A percentile compares a stretch with the other conserved stretches of the same genome.
Evolutionary conservation across 2,888 invertebrate genomes (phyloP).

Genomic region (Tortrix viridana): DNA sequence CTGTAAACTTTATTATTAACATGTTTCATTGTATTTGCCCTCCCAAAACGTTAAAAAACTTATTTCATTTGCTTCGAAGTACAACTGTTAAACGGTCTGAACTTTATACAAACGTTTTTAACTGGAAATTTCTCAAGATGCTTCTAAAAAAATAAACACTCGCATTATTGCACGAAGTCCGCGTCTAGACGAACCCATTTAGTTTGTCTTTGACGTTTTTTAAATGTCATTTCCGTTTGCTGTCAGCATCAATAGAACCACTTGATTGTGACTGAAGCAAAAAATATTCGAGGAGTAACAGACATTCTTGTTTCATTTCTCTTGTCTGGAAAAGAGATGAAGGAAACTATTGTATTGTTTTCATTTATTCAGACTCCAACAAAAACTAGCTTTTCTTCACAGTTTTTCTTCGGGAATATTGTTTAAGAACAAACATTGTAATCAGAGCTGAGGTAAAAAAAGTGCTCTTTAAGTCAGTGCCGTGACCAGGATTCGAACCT

Average conservation of each 20-base stretch:
- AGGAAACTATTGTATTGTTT: background rate
- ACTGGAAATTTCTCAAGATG: background rate
- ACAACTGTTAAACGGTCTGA: background rate
- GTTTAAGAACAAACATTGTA: background rate
- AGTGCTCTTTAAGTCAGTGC: constrained; percentile 52
- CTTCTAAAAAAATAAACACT: constrained; percentile 4
- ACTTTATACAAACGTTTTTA: background rate
- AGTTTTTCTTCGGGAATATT: too few relatives aligned
- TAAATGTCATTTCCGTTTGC: constrained; percentile 13
- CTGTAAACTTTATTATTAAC: too few relatives aligned
- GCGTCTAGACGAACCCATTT: constrained; percentile 18
- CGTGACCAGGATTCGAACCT: constrained; percentile 86
- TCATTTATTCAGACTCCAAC: background rate
- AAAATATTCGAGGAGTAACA: background rate
- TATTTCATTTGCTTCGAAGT: background rate
- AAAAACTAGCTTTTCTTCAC: background rate
- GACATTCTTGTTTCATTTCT: background rate
- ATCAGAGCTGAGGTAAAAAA: background rate
- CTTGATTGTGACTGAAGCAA: constrained; percentile 2
- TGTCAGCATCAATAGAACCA: constrained; percentile 13
- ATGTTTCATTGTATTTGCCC: too few relatives aligned
- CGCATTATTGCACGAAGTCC: background rate
- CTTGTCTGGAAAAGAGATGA: background rate
- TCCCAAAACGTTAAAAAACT: too few relatives aligned
- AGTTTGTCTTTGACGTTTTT: constrained; percentile 9